A percentile compares a stretch with the other conserved stretches of the same genome.
phyloP scores from a whole-genome alignment of 2,797 vertebrate genomes.

The Cryptoblepharus egeriae region DNA sequence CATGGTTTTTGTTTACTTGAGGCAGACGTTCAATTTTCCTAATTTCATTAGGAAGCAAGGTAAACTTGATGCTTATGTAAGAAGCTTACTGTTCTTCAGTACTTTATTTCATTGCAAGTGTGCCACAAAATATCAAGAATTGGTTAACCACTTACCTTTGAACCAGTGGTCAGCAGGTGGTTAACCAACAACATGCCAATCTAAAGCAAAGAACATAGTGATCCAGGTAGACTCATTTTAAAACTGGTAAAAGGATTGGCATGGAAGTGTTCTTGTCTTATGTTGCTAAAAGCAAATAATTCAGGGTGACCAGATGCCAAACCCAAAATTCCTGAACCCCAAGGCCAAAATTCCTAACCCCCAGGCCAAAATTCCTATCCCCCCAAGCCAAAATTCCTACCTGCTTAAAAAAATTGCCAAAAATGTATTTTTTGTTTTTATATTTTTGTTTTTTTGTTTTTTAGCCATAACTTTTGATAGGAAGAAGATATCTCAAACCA shows the following conservation, averaged over 20 bases:
- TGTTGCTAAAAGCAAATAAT: not conserved
- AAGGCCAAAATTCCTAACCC: no score
- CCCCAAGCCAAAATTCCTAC: no score
- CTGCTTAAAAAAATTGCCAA: no score
- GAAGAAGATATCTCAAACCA: no score
- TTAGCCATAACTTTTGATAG: no score
- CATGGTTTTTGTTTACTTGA: constrained; percentile 7
- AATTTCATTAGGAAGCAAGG: constrained; percentile 17
- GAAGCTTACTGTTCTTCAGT: not conserved
- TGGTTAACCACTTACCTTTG: not conserved
- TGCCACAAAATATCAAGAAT: not conserved
- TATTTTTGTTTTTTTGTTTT: no score
- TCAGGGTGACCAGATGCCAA: no score
- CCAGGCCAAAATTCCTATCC: no score
- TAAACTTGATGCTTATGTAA: not conserved
- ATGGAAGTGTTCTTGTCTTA: not conserved
- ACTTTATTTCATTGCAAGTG: constrained; percentile 1
- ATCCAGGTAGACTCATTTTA: not conserved
- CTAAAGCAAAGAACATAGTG: not conserved
- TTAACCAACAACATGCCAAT: not conserved
- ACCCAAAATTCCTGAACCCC: no score
- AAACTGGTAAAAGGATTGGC: not conserved
- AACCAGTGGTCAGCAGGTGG: not conserved
- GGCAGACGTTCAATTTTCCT: constrained; percentile 5
- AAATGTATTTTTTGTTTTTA: no score